Conservation (phyloP, 2,113 vertebrate genomes). For the Cyprinus carpio region DNA sequence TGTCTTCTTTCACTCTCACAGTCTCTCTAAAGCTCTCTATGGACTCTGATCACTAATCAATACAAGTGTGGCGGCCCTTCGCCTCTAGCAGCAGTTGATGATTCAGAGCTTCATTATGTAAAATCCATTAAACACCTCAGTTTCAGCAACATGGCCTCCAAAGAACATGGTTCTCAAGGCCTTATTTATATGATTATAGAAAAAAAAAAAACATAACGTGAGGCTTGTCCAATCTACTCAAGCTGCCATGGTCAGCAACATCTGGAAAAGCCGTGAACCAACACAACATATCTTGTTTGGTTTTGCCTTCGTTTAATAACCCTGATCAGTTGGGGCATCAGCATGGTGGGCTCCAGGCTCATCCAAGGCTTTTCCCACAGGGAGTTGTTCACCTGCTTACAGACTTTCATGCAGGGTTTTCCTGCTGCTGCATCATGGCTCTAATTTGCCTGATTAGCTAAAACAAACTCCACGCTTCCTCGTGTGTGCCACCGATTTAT, state of each 20-base stretch:
- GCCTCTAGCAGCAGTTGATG: background rate
- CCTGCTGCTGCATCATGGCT: conserved; percentile 44
- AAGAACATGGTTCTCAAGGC: conserved; percentile 1
- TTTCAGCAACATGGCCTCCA: background rate
- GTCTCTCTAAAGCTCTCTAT: conserved; percentile 21
- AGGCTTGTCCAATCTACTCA: conserved; percentile 47
- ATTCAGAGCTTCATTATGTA: conserved; percentile 10
- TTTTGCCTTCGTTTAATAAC: conserved; percentile 73
- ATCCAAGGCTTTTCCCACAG: conserved; percentile 56
- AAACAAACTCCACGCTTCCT: conserved; percentile 60
- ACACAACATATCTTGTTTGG: conserved; percentile 65
- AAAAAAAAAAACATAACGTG: background rate
- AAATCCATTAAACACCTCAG: conserved; percentile 16
- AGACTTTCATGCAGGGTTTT: conserved; percentile 7
- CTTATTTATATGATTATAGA: background rate
- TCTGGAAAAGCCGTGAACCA: conserved; percentile 67
- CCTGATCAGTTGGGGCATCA: conserved; percentile 72
- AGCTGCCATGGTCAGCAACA: conserved; percentile 44
- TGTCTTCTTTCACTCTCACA: background rate
- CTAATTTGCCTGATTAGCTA: conserved; percentile 74
- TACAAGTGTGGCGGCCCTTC: conserved; percentile 5
- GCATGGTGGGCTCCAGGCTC: conserved; percentile 71
- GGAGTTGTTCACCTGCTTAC: conserved; percentile 38
- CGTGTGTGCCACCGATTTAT: conserved; percentile 11
- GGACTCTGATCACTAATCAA: conserved; percentile 38